Evolutionary conservation across 2,797 vertebrate species (phyloP), one percentile per base, ranked within the genome.

Genomic region (Macropodus opercularis): DNA sequence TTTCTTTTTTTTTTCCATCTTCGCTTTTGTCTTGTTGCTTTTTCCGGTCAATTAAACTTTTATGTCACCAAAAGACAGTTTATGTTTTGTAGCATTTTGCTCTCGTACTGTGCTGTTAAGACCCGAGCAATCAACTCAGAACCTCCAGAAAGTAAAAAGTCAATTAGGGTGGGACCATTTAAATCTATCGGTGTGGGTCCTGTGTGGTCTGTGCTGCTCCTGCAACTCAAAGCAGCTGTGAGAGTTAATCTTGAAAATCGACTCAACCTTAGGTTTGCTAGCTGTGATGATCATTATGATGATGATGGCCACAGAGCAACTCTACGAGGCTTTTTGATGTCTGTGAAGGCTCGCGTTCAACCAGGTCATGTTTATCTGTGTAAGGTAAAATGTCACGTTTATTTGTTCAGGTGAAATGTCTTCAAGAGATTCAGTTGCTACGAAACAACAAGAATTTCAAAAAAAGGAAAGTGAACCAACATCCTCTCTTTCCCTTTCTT

Each of bases 1-100:
- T 38, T 34, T 50, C 23, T 78, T 78, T 55, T 63, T 81, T 77
- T 58, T 68, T 35, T 5, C n/a, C n/a, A n/a, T n/a, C n/a, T 52
- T 58, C 3, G 21, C 18, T 12, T 48, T 44, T 72, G 18, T 59
- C 1, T 23, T 18, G 14, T 11, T 59, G 52, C 14, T 5, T 27
- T 52, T 47, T 63, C 14, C 29, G 21, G 38, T 46, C 66, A 39
- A 7, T 50, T 14, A 62, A 69, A 51, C 21, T 35, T 14, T 22
- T 24, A 36, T 56, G 51, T 60, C 43, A 43, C 22, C 31, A 65
- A 52, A 65, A 60, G 15, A 49, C 18, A 62, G 63, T 62, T 72
- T 56, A 32, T 59, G 14, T 17, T 42, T 14, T 18, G 29, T 8
- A n/a, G 21, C n/a, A 36, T 41, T 64, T 27, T 47, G 27, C 3